Conservation (phyloP, 2,797 vertebrate species). For the Atherinosoma microstoma region DNA sequence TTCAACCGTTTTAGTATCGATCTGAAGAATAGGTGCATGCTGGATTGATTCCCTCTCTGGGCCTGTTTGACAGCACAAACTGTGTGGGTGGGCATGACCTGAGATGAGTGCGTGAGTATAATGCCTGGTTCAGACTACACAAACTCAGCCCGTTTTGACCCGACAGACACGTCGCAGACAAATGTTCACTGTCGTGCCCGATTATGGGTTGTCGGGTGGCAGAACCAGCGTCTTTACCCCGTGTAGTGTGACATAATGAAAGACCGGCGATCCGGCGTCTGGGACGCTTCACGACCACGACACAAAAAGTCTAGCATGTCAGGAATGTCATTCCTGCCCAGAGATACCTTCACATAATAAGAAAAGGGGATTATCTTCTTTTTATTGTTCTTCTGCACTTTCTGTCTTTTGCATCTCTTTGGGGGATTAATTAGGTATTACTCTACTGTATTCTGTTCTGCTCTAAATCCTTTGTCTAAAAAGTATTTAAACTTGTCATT, state of each 20-base stretch:
- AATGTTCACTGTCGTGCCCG: no score
- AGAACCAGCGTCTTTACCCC: no score
- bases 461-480: not conserved
- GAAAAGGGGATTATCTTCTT: not conserved
- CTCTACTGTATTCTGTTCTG: not conserved
- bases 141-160: no score
- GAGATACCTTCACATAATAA: not conserved
- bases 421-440: not conserved
- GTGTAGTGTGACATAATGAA: no score
- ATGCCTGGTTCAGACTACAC: no score
- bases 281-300: no score
- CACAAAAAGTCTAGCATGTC: no score
- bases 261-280: no score
- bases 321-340: not conserved
- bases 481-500: not conserved
- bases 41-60: not conserved
- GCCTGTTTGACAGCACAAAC: not conserved
- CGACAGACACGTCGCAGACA: no score
- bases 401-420: not conserved
- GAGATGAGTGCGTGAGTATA: not conserved
- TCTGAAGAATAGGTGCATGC: not conserved
- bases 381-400: not conserved
- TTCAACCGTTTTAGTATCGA: not conserved
- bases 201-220: no score
- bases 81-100: not conserved